A percentile compares a stretch with the other conserved stretches of the same genome.
Conservation (phyloP, 2,888 invertebrate genomes). For the Thereva unica region DNA sequence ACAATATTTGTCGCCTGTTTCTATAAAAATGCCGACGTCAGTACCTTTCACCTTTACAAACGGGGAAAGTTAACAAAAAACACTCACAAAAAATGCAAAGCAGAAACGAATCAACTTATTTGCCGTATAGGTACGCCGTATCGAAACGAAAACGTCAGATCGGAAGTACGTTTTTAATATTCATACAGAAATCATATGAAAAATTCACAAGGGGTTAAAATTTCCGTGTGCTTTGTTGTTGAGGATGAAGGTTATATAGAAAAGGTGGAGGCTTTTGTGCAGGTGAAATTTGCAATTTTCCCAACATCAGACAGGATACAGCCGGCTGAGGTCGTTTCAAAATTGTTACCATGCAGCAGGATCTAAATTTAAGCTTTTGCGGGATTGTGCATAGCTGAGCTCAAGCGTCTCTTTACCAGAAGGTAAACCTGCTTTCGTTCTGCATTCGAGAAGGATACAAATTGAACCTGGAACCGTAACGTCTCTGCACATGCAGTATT, state of each 20-base stretch:
- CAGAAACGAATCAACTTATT: too few relatives aligned
- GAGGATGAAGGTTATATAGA: background rate
- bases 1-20: too few relatives aligned
- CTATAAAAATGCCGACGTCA: too few relatives aligned
- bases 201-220: slow-evolving; percentile 5
- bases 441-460: background rate
- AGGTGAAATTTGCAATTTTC: slow-evolving; percentile 12
- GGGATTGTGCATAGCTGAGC: background rate
- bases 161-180: slow-evolving; percentile 15
- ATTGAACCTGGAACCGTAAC: slow-evolving; percentile 4
- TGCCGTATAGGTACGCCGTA: too few relatives aligned
- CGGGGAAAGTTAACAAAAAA: too few relatives aligned
- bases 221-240: background rate
- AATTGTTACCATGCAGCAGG: background rate
- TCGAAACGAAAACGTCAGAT: background rate
- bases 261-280: background rate
- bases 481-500: background rate
- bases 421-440: slow-evolving; percentile 2
- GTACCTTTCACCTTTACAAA: too few relatives aligned
- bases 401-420: background rate
- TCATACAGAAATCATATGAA: slow-evolving; percentile 3
- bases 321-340: background rate
- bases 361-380: slow-evolving; percentile 5
- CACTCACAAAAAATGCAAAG: too few relatives aligned
- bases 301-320: slow-evolving; percentile 1